Conservation (phyloP, 2,113 vertebrate species). For the Psettodes erumei region DNA sequence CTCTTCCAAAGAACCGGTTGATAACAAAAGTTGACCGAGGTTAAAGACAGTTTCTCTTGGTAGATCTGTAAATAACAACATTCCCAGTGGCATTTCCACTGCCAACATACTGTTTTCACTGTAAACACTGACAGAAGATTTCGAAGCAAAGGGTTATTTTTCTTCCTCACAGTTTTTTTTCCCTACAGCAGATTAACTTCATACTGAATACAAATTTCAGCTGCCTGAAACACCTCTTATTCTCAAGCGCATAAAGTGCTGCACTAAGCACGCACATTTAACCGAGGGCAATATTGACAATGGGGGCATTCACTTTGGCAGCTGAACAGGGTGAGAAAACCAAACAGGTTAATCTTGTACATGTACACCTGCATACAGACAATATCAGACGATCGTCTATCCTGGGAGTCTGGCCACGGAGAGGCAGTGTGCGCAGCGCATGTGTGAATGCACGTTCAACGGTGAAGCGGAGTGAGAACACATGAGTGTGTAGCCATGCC, state of each 20-base stretch:
- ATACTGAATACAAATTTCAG: constrained; percentile 32
- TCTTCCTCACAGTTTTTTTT: not conserved
- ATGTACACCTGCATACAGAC: constrained; percentile 11
- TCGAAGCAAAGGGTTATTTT: not conserved
- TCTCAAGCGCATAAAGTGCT: not conserved
- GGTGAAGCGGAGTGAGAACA: constrained; percentile 29
- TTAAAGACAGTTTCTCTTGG: not conserved
- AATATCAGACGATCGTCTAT: not conserved
- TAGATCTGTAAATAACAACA: constrained; percentile 2
- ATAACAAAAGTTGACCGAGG: constrained; percentile 35
- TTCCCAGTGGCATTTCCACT: constrained; percentile 16
- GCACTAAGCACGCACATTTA: constrained; percentile 42
- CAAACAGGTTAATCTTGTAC: not conserved
- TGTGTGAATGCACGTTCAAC: constrained; percentile 31
- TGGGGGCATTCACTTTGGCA: not conserved
- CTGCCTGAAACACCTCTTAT: constrained; percentile 1
- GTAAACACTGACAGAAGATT: constrained; percentile 23
- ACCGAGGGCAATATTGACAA: constrained; percentile 28
- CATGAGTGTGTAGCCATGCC: constrained; percentile 21
- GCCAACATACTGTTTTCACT: constrained; percentile 29
- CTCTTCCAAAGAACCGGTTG: constrained; percentile 4
- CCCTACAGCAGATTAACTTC: not conserved
- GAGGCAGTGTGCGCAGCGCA: not conserved
- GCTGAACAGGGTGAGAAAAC: not conserved
- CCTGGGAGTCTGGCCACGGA: not conserved